phyloP scores from a whole-genome alignment of 92 coral and sea anemone genomes.

The Metridium senile region DNA sequence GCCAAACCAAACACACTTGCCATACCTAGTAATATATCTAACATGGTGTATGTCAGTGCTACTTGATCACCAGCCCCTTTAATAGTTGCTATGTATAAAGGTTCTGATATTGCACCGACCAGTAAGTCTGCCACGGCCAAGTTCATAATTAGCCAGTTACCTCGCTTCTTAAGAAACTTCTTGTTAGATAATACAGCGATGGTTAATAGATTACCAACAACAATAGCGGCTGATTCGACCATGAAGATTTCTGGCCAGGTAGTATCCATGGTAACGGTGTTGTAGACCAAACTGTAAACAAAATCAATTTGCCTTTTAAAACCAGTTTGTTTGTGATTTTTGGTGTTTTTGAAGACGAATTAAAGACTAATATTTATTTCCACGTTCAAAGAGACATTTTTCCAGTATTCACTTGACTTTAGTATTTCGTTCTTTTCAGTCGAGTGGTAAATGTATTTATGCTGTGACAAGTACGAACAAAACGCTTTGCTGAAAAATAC shows the following conservation, averaged over 20 bases:
- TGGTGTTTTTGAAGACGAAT: no score
- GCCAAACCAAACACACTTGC: constrained; percentile 31
- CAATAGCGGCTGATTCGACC: constrained; percentile 28
- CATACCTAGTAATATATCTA: constrained; percentile 33
- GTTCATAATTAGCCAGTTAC: constrained; percentile 35
- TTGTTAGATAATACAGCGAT: constrained; percentile 28
- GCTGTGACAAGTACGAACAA: no score
- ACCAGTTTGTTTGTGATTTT: not conserved
- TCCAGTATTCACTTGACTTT: no score
- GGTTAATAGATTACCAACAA: constrained; percentile 27
- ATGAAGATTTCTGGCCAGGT: constrained; percentile 35
- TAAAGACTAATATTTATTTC: no score
- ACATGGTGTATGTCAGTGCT: not conserved
- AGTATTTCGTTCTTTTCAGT: no score
- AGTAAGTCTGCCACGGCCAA: constrained; percentile 36
- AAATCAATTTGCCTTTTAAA: not conserved
- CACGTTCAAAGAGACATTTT: no score
- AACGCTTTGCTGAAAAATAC: no score
- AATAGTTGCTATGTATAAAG: constrained; percentile 30
- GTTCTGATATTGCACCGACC: constrained; percentile 30
- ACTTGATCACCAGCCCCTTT: constrained; percentile 4
- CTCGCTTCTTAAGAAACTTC: constrained; percentile 24
- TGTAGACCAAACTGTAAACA: not conserved
- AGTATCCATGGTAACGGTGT: constrained; percentile 14
- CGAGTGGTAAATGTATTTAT: no score